Conservation (phyloP, 2,797 vertebrate species). For the Erethizon dorsatum region DNA sequence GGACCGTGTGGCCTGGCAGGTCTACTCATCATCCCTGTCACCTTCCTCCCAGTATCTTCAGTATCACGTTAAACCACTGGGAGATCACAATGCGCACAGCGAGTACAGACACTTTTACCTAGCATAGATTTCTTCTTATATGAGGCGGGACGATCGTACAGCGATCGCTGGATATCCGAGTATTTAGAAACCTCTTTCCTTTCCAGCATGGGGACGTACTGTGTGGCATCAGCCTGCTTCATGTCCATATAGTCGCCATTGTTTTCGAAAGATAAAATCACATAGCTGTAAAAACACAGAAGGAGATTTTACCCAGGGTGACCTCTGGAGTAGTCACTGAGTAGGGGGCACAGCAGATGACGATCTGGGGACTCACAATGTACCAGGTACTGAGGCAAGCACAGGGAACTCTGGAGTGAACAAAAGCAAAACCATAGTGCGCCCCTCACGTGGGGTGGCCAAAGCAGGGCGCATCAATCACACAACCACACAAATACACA, state of each 20-base stretch:
- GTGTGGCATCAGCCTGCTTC: constrained; percentile 97
- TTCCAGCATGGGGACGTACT: constrained; percentile 99
- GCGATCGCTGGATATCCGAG: constrained; percentile 94
- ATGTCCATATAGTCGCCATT: constrained; percentile 99
- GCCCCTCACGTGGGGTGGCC: rapidly evolving
- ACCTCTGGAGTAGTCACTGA: neutral
- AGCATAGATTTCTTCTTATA: constrained; percentile 93
- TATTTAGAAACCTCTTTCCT: constrained; percentile 96
- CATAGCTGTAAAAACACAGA: constrained; percentile 92
- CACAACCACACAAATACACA: neutral
- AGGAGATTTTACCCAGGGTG: neutral
- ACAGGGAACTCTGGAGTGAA: rapidly evolving
- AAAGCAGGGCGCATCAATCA: neutral
- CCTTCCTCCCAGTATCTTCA: neutral
- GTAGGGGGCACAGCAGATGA: neutral
- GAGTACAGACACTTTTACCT: constrained; percentile 85
- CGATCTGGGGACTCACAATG: neutral
- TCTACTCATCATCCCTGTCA: neutral
- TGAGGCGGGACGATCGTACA: constrained; percentile 96
- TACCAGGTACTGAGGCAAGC: too few species aligned
- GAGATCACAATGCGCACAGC: neutral
- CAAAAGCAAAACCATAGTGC: neutral
- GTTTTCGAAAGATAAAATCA: constrained; percentile 98
- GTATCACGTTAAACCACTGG: neutral
- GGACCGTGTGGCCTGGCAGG: neutral